Evolutionary conservation across 2,888 invertebrate species (phyloP), one percentile per base, ranked within the genome.

Genomic region (Hermaeophaga mercurialis): DNA sequence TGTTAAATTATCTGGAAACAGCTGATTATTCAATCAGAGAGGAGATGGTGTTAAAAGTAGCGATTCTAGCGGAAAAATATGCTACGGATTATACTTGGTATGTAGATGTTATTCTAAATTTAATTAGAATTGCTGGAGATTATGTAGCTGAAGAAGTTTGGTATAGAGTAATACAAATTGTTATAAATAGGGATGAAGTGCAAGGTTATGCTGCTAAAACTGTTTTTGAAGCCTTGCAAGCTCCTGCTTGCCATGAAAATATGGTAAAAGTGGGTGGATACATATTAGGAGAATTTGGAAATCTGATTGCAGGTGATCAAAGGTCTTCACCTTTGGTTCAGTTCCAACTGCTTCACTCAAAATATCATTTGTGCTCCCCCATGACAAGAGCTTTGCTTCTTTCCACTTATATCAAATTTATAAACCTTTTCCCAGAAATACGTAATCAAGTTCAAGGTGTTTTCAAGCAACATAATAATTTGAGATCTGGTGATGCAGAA

Each of bases 191-290:
- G 70, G 98, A 99, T 77, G 99, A 99, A 80, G 98, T 99, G 1
- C 99, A 99, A 80, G 98, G 96, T 14, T 99, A 99, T 81, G 98
- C 99, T 59, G 98, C 98, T 45, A 99, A 99, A 82, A 99, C 98
- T 49, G 98, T 98, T 17, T 99, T 99, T 81, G 99, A 99, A 82
- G 96, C 96, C 53, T 80, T 98, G 50, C 97, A 99, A 82, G 97
- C 97, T 19, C 97, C 98, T 14, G 98, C 99, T 19, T 99, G 99
- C 74, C 99, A 99, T 78, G 99, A 99, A 80, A 99, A 99, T 78
- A 99, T 99, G 99, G 98, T 99, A 1, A 99, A 99, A 85, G 99
- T 99, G 49, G 98, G 98, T 58, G 99, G 98, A 49, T 99, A 99
- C 73, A 98, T 99, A 70, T 84, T 99, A 59, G 99, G 99, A 61